These are phyloP conservation scores for Lutra lutra DNA, from an alignment of 2,797 vertebrate genomes.

Conservation along the genomic window DNA sequence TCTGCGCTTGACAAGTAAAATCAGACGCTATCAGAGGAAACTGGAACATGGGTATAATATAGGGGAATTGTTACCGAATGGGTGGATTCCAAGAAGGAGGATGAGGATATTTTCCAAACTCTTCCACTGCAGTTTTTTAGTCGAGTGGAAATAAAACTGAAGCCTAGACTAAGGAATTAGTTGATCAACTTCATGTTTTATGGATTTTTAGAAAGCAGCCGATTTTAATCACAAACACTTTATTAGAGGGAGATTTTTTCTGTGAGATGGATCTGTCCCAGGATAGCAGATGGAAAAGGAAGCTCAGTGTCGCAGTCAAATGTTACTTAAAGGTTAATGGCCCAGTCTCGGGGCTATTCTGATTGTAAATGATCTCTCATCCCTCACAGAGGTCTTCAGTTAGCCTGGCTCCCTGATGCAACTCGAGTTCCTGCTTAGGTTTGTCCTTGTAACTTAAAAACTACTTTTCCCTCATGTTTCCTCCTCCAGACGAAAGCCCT, in stretches of 20 bases:
- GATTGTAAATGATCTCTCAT: background rate
- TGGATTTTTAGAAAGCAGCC: background rate
- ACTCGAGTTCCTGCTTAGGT: background rate
- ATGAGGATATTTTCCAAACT: background rate
- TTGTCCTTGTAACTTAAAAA: background rate
- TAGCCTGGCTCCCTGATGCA: background rate
- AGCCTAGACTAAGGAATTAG: background rate
- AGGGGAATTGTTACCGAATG: background rate
- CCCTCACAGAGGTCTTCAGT: background rate
- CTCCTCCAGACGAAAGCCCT: background rate
- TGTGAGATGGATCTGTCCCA: background rate
- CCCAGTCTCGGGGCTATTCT: background rate
- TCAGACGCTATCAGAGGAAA: background rate
- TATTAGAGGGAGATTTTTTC: background rate
- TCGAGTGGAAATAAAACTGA: background rate
- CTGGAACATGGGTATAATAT: background rate
- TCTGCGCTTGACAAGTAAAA: background rate
- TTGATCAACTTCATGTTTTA: background rate
- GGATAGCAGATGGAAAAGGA: background rate
- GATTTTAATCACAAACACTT: too few relatives aligned
- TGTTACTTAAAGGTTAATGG: background rate
- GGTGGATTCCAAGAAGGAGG: background rate
- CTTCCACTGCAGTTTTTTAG: background rate
- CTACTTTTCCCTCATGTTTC: background rate
- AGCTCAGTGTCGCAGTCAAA: background rate